Evolutionary conservation across 2,888 invertebrate species (phyloP).

Genomic region (Terebella lapidaria): DNA sequence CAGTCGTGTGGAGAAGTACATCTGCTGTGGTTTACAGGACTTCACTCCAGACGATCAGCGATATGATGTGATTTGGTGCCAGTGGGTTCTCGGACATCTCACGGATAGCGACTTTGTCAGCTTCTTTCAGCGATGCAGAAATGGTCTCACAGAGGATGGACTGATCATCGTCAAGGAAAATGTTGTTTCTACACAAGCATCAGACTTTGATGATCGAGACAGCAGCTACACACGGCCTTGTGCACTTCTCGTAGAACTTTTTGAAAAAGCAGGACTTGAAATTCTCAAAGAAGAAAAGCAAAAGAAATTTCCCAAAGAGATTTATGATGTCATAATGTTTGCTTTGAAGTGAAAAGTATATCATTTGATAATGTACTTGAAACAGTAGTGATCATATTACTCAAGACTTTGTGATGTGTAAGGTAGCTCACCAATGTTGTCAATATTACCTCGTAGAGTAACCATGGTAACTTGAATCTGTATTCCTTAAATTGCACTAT

Average conservation of each 20-base stretch:
- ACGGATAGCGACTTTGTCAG: constrained; percentile 75
- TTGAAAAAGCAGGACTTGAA: constrained; percentile 69
- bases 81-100: constrained; percentile 76
- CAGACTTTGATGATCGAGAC: constrained; percentile 71
- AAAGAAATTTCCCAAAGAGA: constrained; percentile 77
- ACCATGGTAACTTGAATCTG: too few relatives aligned
- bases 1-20: constrained; percentile 37
- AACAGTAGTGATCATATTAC: too few relatives aligned
- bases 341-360: constrained; percentile 59
- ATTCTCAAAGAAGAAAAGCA: constrained; percentile 71
- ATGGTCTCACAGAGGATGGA: constrained; percentile 66
- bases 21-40: constrained; percentile 66
- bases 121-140: constrained; percentile 59
- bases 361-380: too few relatives aligned
- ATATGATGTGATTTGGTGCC: constrained; percentile 94
- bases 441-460: too few relatives aligned
- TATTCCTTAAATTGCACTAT: too few relatives aligned
- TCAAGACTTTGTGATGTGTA: too few relatives aligned
- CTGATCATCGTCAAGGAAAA: constrained; percentile 93
- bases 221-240: constrained; percentile 85
- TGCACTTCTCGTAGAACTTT: constrained; percentile 62
- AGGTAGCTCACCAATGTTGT: too few relatives aligned
- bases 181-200: constrained; percentile 65
- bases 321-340: constrained; percentile 90
- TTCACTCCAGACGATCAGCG: constrained; percentile 68